phyloP scores from a whole-genome alignment of 2,888 invertebrate species.

The Stegophylla sp. region DNA sequence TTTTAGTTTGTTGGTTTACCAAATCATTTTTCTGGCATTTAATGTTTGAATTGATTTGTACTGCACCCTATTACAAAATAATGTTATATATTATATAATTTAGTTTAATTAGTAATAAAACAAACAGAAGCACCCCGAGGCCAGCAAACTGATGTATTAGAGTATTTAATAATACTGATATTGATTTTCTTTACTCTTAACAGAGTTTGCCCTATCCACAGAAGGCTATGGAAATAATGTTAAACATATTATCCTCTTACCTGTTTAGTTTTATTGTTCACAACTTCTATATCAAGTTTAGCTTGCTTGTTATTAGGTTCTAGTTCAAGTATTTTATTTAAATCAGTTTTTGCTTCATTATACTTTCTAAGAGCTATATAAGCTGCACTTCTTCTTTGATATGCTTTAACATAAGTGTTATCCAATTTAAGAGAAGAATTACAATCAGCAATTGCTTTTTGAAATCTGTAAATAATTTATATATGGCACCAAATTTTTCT shows the following conservation, averaged over 20 bases:
- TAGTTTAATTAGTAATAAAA: no score
- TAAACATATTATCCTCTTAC: not conserved
- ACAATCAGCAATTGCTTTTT: constrained; percentile 81
- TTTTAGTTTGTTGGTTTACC: not conserved
- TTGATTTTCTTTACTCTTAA: no score
- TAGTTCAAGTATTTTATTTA: constrained; percentile 74
- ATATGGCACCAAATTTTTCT: not conserved
- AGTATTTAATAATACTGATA: no score
- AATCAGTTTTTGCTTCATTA: constrained; percentile 76
- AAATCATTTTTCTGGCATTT: not conserved
- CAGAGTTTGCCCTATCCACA: no score
- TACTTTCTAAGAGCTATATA: constrained; percentile 76
- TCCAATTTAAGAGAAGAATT: constrained; percentile 80
- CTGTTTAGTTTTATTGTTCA: constrained; percentile 21
- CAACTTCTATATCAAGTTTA: constrained; percentile 67
- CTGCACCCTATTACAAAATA: not conserved
- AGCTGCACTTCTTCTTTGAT: constrained; percentile 80
- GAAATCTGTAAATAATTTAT: constrained; percentile 67
- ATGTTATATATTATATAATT: not conserved
- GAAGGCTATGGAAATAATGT: no score
- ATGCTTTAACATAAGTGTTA: constrained; percentile 81
- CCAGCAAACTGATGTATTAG: no score
- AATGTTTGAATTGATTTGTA: not conserved
- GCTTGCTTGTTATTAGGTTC: constrained; percentile 82
- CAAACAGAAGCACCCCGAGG: no score